Base-by-base conservation (phyloP, 1,140 invertebrate species). In the Antheraea mylitta region DNA sequence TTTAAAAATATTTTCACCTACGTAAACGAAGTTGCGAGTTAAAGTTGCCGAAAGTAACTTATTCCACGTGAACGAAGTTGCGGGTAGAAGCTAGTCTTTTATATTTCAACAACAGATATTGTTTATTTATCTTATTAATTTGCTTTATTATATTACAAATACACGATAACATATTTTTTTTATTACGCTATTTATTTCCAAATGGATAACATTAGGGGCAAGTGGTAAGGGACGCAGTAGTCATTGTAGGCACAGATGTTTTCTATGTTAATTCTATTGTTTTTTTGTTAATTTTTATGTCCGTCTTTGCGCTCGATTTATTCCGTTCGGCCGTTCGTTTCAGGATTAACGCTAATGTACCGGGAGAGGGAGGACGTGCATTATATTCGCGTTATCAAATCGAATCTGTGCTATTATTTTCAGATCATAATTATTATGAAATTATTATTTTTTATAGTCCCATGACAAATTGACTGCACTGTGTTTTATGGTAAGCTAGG, bases 211-310 rank as follows among this genome's bases (percentile, higher is more conserved):
- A 11, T 36, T 30, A 16, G 61, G 48, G 13, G 36, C 22, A 30
- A 30, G 22, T 75, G 69, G 80, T 90, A 87, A 36, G 72, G 75
- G 66, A 19, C 48, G 22, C 60, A 73, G 67, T 73, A 76, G 74
- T 79, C 78, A 83, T 88, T 90, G 81, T 58, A 76, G 74, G 78
- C 82, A 76, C 87, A 91, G 89, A 91, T 91, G 89, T 89, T 91
- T 89, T 89, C 86, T 90, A 91, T 91, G 87, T 89, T 85, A 91
- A 91, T 91, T 86, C 85, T 85, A 91, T 91, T 91, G 87, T 89
- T 89, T 91, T 63, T 91, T 90, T 89, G 84, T 89, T 88, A 89
- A 90, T 89, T 89, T 90, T 90, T 90, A 88, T 89, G 83, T 76
- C 77, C 78, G 64, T 78, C 77, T 86, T 89, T 86, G 87, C 86